phyloP scores from a whole-genome alignment of 2,797 vertebrate genomes.

The Scarus forsteni region DNA sequence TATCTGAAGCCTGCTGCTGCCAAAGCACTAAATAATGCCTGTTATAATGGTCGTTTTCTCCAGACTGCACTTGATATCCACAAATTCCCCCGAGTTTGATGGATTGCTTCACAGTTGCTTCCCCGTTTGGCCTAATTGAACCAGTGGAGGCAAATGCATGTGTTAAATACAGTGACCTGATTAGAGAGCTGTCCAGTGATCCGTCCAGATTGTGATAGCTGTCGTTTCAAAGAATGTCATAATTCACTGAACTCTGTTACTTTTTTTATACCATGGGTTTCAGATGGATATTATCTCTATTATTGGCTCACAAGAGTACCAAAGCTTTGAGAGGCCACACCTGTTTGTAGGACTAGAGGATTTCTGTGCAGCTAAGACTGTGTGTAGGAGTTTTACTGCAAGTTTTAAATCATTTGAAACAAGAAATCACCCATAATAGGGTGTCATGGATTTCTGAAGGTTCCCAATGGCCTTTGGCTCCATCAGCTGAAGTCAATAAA shows the following conservation, averaged over 20 bases:
- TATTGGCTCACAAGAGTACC: too few relatives aligned
- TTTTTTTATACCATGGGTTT: too few relatives aligned
- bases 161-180: slow-evolving; percentile 29
- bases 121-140: slow-evolving; percentile 35
- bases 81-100: slow-evolving; percentile 9
- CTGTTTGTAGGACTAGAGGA: not conserved
- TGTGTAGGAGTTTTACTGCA: too few relatives aligned
- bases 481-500: too few relatives aligned
- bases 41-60: slow-evolving; percentile 34
- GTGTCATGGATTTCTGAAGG: too few relatives aligned
- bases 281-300: too few relatives aligned
- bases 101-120: slow-evolving; percentile 22
- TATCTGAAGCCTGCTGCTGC: slow-evolving; percentile 67
- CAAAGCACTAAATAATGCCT: slow-evolving; percentile 62
- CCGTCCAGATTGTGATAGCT: not conserved
- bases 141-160: slow-evolving; percentile 16
- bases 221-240: not conserved
- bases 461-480: too few relatives aligned
- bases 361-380: not conserved
- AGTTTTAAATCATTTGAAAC: too few relatives aligned
- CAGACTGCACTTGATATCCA: slow-evolving; percentile 31
- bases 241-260: too few relatives aligned
- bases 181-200: not conserved
- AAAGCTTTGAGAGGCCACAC: not conserved
- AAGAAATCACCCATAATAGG: too few relatives aligned